phyloP scores from a whole-genome alignment of 1,140 invertebrate species.

The Elysia chlorotica region DNA sequence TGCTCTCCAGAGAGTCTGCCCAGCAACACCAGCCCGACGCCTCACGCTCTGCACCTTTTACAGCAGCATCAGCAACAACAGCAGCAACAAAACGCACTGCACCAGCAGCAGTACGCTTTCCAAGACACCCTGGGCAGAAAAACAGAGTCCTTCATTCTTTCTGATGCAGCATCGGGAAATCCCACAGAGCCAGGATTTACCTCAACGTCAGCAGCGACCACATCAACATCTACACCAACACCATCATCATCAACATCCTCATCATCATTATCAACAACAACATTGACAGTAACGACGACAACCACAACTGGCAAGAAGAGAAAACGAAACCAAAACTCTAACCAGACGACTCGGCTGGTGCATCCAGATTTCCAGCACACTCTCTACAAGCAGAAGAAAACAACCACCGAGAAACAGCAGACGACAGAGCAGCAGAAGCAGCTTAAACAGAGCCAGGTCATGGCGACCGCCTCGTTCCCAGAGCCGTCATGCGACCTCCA shows the following conservation, averaged over 20 bases:
- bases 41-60: background rate
- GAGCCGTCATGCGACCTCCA: background rate
- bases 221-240: background rate
- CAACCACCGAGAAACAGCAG: background rate
- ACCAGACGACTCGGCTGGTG: too few relatives aligned
- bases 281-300: too few relatives aligned
- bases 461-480: too few relatives aligned
- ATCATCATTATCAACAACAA: background rate
- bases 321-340: too few relatives aligned
- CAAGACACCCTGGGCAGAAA: too few relatives aligned
- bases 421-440: background rate
- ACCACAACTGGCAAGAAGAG: too few relatives aligned
- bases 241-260: background rate
- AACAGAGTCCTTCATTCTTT: too few relatives aligned
- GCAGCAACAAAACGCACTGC: background rate
- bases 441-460: too few relatives aligned
- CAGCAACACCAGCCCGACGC: slow-evolving; percentile 27
- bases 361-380: background rate
- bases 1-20: slow-evolving; percentile 34
- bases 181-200: background rate
- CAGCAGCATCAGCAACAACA: background rate
- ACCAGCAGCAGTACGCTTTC: background rate
- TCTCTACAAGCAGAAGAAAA: background rate
- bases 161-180: background rate
- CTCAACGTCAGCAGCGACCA: background rate